Base-by-base conservation (phyloP, 2,888 invertebrate genomes). In the Phalera bucephala region DNA sequence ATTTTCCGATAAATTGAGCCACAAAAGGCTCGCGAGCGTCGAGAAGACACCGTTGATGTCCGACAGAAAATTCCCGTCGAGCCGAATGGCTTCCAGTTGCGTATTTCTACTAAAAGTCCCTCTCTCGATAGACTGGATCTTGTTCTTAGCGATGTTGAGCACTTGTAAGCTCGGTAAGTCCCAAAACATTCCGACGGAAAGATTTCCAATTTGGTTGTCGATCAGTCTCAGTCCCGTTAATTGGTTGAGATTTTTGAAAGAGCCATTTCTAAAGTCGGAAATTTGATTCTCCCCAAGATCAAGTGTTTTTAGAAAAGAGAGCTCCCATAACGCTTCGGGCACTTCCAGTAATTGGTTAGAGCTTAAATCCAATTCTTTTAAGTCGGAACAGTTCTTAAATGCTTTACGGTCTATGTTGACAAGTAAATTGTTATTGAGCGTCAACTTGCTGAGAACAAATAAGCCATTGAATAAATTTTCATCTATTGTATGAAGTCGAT, bases 231-330 rank as follows among this genome's bases (percentile, higher is more conserved):
- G 87, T 10, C 96, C 96, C 36, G 96, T 96, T 55, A 99, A 91
- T 80, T 97, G 96, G 60, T 95, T 93, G 34, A 98, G 90, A 74
- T 96, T 95, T 71, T 93, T 93, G 70, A 98, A 95, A 2, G 96
- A 95, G 38, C 95, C 95, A 67, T 97, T 96, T 68, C 91, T 93
- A 54, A 99, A 94, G 33, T 92, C 92, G 23, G 93, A 93, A 64
- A 99, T 96, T 79, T 95, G 94, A 88, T 98, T 99, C 82, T 97
- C 97, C 31, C 97, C 97, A 65, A 99, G 91, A 80, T 97, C 97
- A 34, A 99, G 91, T 1, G 96, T 96, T 81, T 96, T 96, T 49
- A 98, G 86, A 75, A 96, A 94, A 31, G 94, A 92, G 36, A 97
- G 87, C 68, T 95, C 95, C 80, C 93, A 93, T 40, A 97, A 84